Conservation (phyloP, 1,140 invertebrate genomes). For the Nephotettix cincticeps region DNA sequence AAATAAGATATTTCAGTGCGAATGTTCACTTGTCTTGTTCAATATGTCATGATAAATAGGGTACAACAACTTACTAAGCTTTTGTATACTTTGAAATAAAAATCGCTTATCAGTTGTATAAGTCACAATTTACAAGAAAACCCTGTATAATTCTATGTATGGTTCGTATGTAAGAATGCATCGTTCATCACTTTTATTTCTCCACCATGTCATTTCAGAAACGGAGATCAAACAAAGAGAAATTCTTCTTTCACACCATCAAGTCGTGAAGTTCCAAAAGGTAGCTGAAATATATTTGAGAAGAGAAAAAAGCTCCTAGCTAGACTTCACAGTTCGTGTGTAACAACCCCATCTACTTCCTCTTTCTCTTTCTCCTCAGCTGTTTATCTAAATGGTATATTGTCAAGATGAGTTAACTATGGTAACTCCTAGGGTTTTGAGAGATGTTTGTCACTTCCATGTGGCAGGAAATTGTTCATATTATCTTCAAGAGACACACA, state of each 20-base stretch:
- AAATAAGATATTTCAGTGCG: too few species aligned
- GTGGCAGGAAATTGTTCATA: too few species aligned
- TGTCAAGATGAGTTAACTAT: too few species aligned
- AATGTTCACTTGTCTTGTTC: too few species aligned
- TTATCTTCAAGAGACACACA: too few species aligned
- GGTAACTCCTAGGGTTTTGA: too few species aligned
- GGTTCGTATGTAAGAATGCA: too few species aligned
- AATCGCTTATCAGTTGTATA: not conserved
- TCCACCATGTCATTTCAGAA: not conserved
- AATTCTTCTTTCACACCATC: not conserved
- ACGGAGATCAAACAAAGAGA: conserved; percentile 30
- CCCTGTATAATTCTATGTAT: too few species aligned
- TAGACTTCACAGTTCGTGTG: conserved; percentile 1
- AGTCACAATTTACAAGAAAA: not conserved
- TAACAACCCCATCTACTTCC: too few species aligned
- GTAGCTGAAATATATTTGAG: conserved; percentile 10
- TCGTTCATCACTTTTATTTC: not conserved
- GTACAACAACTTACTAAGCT: not conserved
- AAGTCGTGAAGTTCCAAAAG: conserved; percentile 1
- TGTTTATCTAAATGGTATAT: too few species aligned
- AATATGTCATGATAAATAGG: not conserved
- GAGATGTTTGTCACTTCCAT: too few species aligned
- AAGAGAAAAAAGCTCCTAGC: conserved; percentile 1
- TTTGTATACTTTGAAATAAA: not conserved
- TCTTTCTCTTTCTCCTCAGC: too few species aligned